Conservation (phyloP, 2,888 invertebrate species). For the Papilio elwesi region DNA sequence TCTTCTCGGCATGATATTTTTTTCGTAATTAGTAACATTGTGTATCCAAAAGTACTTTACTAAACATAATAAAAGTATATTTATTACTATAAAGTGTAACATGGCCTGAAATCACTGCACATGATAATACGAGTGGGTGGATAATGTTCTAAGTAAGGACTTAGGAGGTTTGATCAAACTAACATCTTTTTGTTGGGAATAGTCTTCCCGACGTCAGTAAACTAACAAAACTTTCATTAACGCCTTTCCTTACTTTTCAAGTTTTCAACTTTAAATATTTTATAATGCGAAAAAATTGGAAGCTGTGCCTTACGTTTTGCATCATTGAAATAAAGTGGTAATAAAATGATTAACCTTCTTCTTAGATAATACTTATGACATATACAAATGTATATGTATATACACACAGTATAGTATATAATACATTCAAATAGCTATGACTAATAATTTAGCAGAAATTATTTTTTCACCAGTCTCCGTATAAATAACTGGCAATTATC, state of each 20-base stretch:
- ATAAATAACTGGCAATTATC: constrained; percentile 13
- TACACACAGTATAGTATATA: neutral
- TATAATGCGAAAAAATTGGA: neutral
- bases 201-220: neutral
- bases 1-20: no score
- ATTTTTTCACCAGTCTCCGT: constrained; percentile 1
- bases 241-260: no score
- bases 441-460: neutral
- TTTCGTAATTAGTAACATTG: no score
- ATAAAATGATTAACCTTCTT: neutral
- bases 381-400: no score
- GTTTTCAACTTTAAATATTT: neutral
- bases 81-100: no score
- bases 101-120: no score
- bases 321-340: neutral
- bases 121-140: no score
- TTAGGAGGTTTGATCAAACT: constrained; percentile 1
- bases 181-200: constrained; percentile 5
- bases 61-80: no score
- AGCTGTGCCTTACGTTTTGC: neutral
- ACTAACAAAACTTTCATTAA: neutral
- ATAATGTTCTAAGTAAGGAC: neutral
- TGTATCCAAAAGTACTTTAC: no score
- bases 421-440: neutral
- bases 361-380: no score